Evolutionary conservation across 2,113 vertebrate genomes (phyloP), one percentile per base, ranked within the genome.

Genomic region (Cochlearius cochlearius): DNA sequence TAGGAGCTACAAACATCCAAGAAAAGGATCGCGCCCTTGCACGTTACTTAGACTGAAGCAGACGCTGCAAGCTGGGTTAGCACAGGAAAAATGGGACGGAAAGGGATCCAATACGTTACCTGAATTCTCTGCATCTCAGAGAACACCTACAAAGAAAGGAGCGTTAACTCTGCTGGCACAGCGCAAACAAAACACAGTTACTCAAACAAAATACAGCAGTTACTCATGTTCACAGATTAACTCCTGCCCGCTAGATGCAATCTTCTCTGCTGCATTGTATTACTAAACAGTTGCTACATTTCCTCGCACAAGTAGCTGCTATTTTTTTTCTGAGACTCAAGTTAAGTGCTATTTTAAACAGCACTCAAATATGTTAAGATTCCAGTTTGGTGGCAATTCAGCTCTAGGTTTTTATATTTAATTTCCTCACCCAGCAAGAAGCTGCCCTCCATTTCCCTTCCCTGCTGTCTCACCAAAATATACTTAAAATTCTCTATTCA

Each of bases 361-460:
- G 45, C 90, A 86, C 91, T 96, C 85, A 13, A 69, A 16, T 10
- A 23, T 17, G 50, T n/a, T 63, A 81, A 86, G 36, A 84, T 63
- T 32, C 39, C 85, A 86, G 63, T 83, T 69, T 25, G 76, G 88
- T 86, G 75, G 88, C 88, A 92, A 90, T 73, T 86, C 32, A 86
- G 80, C 90, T 80, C 56, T 0, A 9, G 32, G 63, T 56, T 95
- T 92, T 93, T 88, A 45, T 91, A 75, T 93, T 95, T 95, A 27
- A 95, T 96, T 94, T 94, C 71, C 96, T 88, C 81, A 39, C 90
- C 92, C 82, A 86, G 92, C 78, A 69, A 82, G 94, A 95, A 63
- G 68, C 78, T 86, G 84, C 91, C 95, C 86, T 95, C n/a, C 58
- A 59, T 94, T 95, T 95, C 83, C 88, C 78, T 32, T 69, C 96